Evolutionary conservation across 2,888 invertebrate species (phyloP).

Genomic region (Villa cingulata): DNA sequence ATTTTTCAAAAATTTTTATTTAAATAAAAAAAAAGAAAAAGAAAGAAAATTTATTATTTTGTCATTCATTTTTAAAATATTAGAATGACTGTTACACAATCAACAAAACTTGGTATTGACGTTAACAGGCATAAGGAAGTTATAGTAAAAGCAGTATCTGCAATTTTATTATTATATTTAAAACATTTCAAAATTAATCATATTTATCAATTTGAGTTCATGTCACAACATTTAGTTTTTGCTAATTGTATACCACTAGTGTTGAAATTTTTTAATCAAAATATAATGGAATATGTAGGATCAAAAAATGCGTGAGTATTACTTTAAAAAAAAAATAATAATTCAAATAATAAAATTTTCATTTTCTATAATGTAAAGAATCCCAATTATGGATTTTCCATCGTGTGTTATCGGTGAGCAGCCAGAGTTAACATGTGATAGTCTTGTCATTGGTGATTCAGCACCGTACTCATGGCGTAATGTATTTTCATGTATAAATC

Average conservation of each 20-base stretch:
- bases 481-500: constrained; percentile 93
- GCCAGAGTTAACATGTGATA: constrained; percentile 84
- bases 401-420: constrained; percentile 91
- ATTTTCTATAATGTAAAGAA: constrained; percentile 40
- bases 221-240: constrained; percentile 97
- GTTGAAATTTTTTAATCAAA: constrained; percentile 97
- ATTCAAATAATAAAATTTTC: not conserved
- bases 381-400: constrained; percentile 89
- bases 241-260: constrained; percentile 98
- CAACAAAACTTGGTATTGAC: constrained; percentile 91
- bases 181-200: constrained; percentile 97
- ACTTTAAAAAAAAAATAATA: not conserved
- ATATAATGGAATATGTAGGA: constrained; percentile 86
- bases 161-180: constrained; percentile 74
- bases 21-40: constrained; percentile 9
- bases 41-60: not conserved
- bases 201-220: constrained; percentile 97
- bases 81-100: constrained; percentile 82
- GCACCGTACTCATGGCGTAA: constrained; percentile 94
- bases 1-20: no score
- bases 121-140: constrained; percentile 98
- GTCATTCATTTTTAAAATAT: constrained; percentile 13
- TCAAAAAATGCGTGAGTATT: constrained; percentile 67
- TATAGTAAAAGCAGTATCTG: constrained; percentile 90
- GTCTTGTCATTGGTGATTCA: constrained; percentile 70